Percentiles rank a stretch among this genome's conserved stretches.
phyloP scores from a whole-genome alignment of 2,113 vertebrate species.

The Dendropsophus ebraccatus region DNA sequence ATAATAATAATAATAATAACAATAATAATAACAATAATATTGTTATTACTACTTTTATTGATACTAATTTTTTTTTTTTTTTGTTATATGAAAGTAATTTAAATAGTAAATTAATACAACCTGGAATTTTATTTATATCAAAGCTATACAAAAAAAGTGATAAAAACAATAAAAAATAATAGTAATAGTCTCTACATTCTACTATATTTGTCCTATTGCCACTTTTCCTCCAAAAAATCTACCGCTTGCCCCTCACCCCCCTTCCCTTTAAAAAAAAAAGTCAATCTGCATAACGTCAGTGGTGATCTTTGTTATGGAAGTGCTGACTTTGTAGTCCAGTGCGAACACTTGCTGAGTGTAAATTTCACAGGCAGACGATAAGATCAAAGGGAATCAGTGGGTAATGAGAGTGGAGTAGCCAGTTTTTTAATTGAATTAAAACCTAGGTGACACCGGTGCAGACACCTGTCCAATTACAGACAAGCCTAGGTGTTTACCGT shows the following conservation, averaged over 20 bases:
- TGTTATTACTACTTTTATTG: too few relatives aligned
- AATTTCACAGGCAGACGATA: conserved; percentile 80
- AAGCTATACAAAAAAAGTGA: neutral
- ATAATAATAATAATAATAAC: too few relatives aligned
- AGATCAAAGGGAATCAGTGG: conserved; percentile 86
- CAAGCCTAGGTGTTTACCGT: conserved; percentile 87
- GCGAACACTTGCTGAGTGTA: conserved; percentile 74
- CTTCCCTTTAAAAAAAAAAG: conserved; percentile 39
- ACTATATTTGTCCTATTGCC: neutral
- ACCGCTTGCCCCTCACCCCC: neutral
- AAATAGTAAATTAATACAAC: too few relatives aligned
- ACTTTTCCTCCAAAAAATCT: neutral
- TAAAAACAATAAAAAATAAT: neutral
- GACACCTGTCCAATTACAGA: conserved; percentile 91
- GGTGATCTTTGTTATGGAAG: conserved; percentile 63
- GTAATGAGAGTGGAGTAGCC: conserved; percentile 88
- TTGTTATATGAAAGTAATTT: too few relatives aligned
- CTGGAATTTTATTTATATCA: too few relatives aligned
- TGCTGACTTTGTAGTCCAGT: conserved; percentile 74
- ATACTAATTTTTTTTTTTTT: too few relatives aligned
- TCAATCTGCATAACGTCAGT: conserved; percentile 58
- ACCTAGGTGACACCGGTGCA: conserved; percentile 80
- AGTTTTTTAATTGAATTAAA: conserved; percentile 98
- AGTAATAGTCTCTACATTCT: neutral
- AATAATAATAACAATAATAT: too few relatives aligned